Evolutionary conservation across 2,888 invertebrate species (phyloP).

Genomic region (Ormia ochracea): DNA sequence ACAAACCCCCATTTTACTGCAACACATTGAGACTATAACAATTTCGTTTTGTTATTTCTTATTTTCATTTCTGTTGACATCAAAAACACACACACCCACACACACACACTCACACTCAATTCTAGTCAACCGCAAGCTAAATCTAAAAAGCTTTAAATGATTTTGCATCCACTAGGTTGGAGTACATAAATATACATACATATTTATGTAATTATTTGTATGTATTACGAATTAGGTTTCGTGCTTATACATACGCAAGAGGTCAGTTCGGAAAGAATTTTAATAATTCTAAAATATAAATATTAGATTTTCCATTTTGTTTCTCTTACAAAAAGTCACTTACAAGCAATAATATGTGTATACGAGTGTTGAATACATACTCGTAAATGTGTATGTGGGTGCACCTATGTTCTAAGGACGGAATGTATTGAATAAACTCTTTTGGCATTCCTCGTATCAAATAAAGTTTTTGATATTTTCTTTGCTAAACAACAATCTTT

Average conservation of each 20-base stretch:
- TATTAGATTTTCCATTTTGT: no score
- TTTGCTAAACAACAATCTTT: not conserved
- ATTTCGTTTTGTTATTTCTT: not conserved
- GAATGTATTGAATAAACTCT: not conserved
- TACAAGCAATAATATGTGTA: not conserved
- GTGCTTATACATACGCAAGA: not conserved
- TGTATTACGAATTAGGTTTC: slow-evolving; percentile 1
- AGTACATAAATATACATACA: not conserved
- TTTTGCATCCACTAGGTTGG: slow-evolving; percentile 52
- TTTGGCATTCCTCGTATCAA: not conserved
- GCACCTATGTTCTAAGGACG: not conserved
- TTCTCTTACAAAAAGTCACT: no score
- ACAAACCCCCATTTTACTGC: slow-evolving; percentile 20
- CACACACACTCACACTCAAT: no score
- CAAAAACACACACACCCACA: slow-evolving; percentile 54
- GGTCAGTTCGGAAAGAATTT: not conserved
- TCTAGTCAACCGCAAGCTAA: slow-evolving; percentile 58
- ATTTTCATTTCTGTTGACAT: slow-evolving; percentile 47
- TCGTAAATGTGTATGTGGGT: not conserved
- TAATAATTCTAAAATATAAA: not conserved
- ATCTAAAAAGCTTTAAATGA: slow-evolving; percentile 59
- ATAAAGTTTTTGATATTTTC: not conserved
- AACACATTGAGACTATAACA: slow-evolving; percentile 3
- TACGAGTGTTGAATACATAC: no score
- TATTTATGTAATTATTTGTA: no score